Percentiles rank a stretch among this genome's conserved stretches.
These are phyloP conservation scores for Oreochromis niloticus DNA, from an alignment of 2,113 vertebrate species.

Conservation along the genomic window DNA sequence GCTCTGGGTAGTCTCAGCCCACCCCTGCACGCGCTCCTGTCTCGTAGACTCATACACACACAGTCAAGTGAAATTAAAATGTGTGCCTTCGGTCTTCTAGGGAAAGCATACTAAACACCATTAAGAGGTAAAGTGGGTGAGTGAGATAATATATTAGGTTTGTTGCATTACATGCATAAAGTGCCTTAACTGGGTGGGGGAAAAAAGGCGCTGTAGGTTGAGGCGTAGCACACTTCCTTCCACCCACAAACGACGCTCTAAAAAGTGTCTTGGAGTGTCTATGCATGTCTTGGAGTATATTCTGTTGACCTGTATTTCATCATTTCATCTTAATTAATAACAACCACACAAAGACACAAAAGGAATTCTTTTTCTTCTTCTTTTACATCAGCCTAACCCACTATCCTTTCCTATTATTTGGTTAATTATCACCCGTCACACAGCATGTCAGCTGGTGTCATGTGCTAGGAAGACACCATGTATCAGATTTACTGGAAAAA, in stretches of 20 bases:
- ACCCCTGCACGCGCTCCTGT: not conserved
- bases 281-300: not conserved
- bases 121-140: not conserved
- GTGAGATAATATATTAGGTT: not conserved
- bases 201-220: not conserved
- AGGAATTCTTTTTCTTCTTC: not conserved
- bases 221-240: constrained; percentile 1
- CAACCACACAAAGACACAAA: not conserved
- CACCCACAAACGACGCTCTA: not conserved
- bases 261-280: not conserved
- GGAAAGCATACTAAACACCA: not conserved
- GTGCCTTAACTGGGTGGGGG: not conserved
- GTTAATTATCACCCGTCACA: not conserved
- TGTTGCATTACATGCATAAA: not conserved
- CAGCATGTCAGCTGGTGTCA: not conserved
- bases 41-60: not conserved
- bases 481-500: not conserved
- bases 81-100: not conserved
- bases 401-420: not conserved
- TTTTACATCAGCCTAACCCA: not conserved
- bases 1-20: constrained; percentile 28
- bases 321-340: not conserved
- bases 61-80: not conserved
- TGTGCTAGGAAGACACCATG: not conserved
- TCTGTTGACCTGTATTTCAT: not conserved